phyloP scores from a whole-genome alignment of 30 jellyfish, hydroid and myxozoan species.

The Cassiopea andromeda region DNA sequence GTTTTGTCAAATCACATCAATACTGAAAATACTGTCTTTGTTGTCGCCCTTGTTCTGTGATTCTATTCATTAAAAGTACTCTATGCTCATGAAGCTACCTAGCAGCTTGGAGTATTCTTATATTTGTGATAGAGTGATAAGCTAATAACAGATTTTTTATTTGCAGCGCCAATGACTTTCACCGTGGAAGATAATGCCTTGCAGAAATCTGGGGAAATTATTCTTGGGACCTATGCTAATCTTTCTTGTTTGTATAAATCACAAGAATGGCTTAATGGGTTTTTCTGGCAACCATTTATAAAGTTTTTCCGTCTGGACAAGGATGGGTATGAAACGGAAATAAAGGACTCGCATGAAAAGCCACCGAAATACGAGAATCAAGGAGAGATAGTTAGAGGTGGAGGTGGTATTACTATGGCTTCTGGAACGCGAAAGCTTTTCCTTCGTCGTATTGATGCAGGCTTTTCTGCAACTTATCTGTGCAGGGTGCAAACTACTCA shows the following conservation, averaged over 20 bases:
- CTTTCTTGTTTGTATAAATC: slow-evolving; percentile 1
- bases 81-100: no score
- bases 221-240: slow-evolving; percentile 10
- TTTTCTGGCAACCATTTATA: no score
- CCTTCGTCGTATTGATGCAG: neutral
- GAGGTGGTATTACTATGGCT: neutral
- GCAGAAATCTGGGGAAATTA: neutral
- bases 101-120: no score
- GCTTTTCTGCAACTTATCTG: neutral
- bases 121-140: no score
- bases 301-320: no score
- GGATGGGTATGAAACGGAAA: neutral
- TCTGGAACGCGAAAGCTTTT: neutral
- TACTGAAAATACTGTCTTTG: no score
- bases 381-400: neutral
- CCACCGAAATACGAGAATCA: neutral
- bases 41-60: no score
- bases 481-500: neutral
- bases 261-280: neutral
- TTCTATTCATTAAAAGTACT: no score
- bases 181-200: neutral
- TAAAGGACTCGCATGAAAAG: neutral
- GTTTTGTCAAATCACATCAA: no score
- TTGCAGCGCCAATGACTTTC: neutral
- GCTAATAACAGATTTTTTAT: no score